These are phyloP conservation scores for Coptotermes formosanus DNA, from an alignment of 1,140 invertebrate genomes.

Conservation along the genomic window DNA sequence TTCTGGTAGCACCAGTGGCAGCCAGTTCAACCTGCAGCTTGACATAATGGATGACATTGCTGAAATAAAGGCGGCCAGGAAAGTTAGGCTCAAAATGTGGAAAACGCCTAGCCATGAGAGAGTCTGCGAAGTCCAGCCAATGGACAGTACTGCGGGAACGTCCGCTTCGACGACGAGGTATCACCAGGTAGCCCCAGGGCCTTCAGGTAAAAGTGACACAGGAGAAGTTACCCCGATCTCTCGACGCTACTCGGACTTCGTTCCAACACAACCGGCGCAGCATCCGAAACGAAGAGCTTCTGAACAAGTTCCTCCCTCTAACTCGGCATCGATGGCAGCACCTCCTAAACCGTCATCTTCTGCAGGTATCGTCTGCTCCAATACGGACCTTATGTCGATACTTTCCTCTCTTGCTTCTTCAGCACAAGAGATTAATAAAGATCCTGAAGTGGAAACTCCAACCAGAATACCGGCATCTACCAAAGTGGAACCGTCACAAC, in stretches of 20 bases:
- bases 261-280: conserved; percentile 54
- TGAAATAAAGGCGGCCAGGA: conserved; percentile 65
- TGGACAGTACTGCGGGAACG: conserved; percentile 62
- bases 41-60: conserved; percentile 84
- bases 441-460: conserved; percentile 30
- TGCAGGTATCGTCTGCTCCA: conserved; percentile 70
- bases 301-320: conserved; percentile 51
- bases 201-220: neutral
- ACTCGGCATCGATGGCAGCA: conserved; percentile 36
- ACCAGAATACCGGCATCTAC: conserved; percentile 24
- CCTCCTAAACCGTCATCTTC: neutral
- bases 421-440: conserved; percentile 70
- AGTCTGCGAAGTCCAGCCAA: conserved; percentile 74
- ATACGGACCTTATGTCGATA: conserved; percentile 75
- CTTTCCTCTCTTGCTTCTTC: conserved; percentile 76
- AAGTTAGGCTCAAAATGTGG: conserved; percentile 77
- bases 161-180: conserved; percentile 57
- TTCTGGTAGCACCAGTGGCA: conserved; percentile 57
- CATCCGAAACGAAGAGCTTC: conserved; percentile 57
- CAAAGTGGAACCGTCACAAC: neutral
- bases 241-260: conserved; percentile 68
- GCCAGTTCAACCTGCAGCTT: conserved; percentile 75
- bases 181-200: conserved; percentile 26
- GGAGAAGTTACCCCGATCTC: neutral
- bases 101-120: conserved; percentile 68